A percentile compares a stretch with the other conserved stretches of the same genome.
These are phyloP conservation scores for Spilogale gracilis DNA, from an alignment of 2,113 vertebrate species.

Conservation along the genomic window DNA sequence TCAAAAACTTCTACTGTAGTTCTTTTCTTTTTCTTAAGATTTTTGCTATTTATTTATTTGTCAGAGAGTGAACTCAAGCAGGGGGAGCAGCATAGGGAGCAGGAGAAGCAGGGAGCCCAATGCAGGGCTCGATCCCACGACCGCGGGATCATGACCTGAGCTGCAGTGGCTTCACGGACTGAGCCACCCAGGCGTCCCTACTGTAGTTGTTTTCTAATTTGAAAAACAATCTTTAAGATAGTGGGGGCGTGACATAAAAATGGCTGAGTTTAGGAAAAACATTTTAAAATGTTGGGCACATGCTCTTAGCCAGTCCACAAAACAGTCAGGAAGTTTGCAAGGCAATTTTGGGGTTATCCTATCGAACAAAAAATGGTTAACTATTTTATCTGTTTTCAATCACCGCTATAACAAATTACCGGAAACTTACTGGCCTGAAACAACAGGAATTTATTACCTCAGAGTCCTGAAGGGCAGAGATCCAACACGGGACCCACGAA, in stretches of 20 bases:
- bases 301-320: not conserved
- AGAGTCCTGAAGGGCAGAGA: not conserved
- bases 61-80: not conserved
- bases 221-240: not conserved
- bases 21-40: not conserved
- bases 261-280: not conserved
- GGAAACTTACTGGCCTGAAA: not conserved
- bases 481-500: fast-evolving
- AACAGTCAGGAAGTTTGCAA: not conserved
- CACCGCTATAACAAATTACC: not conserved
- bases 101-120: not conserved
- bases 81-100: not conserved
- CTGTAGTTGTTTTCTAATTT: not conserved
- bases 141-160: not conserved
- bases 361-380: not conserved
- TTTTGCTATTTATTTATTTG: not conserved
- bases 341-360: not conserved
- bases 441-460: not conserved
- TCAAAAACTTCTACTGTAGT: not conserved
- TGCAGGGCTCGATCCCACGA: not conserved
- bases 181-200: too few relatives aligned
- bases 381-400: not conserved
- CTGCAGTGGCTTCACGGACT: not conserved
- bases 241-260: not conserved
- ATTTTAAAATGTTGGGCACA: not conserved